Conservation (phyloP, 2,113 vertebrate species). For the Etheostoma spectabile region DNA sequence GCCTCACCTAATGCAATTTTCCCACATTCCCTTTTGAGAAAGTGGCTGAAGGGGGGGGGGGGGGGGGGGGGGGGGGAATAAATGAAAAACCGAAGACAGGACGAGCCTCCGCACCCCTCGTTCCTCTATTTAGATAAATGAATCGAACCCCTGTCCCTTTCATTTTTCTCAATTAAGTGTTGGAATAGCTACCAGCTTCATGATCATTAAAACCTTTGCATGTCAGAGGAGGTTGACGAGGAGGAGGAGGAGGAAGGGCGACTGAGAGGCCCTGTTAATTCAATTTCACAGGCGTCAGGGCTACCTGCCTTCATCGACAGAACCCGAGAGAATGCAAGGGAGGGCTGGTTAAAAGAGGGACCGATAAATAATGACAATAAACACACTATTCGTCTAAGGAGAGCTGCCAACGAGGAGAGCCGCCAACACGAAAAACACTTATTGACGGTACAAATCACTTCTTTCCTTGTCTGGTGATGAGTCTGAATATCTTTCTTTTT, state of each 20-base stretch:
- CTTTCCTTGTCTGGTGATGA: conserved; percentile 27
- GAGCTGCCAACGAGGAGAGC: conserved; percentile 29
- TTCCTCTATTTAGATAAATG: conserved; percentile 77
- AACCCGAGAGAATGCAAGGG: conserved; percentile 52
- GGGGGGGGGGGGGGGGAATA: conserved; percentile 7
- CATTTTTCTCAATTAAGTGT: conserved; percentile 83
- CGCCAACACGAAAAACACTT: conserved; percentile 43
- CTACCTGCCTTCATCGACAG: conserved; percentile 63
- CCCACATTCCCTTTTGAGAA: conserved; percentile 67
- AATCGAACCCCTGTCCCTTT: conserved; percentile 64
- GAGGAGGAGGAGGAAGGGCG: conserved; percentile 25
- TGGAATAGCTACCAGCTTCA: conserved; percentile 75
- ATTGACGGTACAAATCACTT: conserved; percentile 29
- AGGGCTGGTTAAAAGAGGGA: conserved; percentile 50
- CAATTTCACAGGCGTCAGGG: conserved; percentile 70
- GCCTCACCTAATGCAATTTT: conserved; percentile 79
- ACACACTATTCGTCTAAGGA: conserved; percentile 52
- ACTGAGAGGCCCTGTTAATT: conserved; percentile 67
- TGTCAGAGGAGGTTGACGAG: conserved; percentile 57
- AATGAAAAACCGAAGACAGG: conserved; percentile 59
- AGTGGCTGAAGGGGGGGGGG: conserved; percentile 45
- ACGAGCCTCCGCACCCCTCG: conserved; percentile 40
- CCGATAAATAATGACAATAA: conserved; percentile 74
- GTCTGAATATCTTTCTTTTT: conserved; percentile 22
- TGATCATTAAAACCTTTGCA: conserved; percentile 80